A percentile compares a stretch with the other conserved stretches of the same genome.
phyloP scores from a whole-genome alignment of 2,888 invertebrate species.

The Frankliniella fusca region DNA sequence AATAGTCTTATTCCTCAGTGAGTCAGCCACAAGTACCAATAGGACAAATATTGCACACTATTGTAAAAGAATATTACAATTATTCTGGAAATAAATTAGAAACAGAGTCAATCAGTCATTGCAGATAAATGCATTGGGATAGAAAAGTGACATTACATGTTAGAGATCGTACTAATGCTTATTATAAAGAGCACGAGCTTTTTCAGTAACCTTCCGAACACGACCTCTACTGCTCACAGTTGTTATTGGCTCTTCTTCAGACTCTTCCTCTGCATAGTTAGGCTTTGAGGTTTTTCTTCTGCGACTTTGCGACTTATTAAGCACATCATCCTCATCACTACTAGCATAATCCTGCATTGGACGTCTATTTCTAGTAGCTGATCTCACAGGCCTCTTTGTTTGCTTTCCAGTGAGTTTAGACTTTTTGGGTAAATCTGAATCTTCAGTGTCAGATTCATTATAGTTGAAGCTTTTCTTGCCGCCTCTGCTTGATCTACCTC shows the following conservation, averaged over 20 bases:
- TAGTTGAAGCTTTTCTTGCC: slow-evolving; percentile 30
- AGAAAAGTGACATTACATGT: not conserved
- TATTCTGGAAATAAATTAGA: too few species aligned
- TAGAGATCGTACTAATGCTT: not conserved
- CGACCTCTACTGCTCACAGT: slow-evolving; percentile 78
- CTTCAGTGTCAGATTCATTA: slow-evolving; percentile 49
- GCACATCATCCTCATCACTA: slow-evolving; percentile 26
- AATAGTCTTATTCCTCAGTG: too few species aligned
- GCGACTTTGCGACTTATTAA: not conserved
- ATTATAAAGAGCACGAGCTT: slow-evolving; percentile 60
- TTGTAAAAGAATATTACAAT: too few species aligned
- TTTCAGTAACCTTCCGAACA: slow-evolving; percentile 74
- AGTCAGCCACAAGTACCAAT: too few species aligned
- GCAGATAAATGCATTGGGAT: not conserved
- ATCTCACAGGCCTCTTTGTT: slow-evolving; percentile 45
- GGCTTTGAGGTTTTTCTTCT: not conserved
- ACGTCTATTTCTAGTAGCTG: slow-evolving; percentile 29
- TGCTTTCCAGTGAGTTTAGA: slow-evolving; percentile 37
- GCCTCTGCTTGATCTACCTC: not conserved
- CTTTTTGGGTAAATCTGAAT: slow-evolving; percentile 44
- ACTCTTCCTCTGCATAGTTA: slow-evolving; percentile 28
- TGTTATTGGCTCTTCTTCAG: slow-evolving; percentile 44
- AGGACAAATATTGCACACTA: too few species aligned
- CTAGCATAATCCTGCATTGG: slow-evolving; percentile 17
- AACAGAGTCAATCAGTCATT: not conserved